Conservation (phyloP, 2,113 vertebrate species). For the Promerops cafer region DNA sequence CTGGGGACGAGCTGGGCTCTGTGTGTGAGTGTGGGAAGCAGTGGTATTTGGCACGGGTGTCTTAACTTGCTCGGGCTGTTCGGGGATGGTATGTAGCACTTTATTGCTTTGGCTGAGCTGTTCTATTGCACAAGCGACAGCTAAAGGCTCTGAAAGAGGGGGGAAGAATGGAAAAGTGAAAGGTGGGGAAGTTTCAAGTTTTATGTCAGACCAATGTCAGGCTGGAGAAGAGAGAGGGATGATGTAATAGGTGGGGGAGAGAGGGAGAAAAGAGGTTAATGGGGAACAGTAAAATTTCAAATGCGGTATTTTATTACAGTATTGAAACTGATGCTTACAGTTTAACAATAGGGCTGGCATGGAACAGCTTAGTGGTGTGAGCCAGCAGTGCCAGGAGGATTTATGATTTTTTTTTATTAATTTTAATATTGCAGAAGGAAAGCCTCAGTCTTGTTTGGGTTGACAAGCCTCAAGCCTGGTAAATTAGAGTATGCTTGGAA, state of each 20-base stretch:
- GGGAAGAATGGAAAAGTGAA: conserved; percentile 44
- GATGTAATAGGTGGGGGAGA: conserved; percentile 56
- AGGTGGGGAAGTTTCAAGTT: conserved; percentile 48
- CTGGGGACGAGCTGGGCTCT: neutral
- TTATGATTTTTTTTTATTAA: conserved; percentile 15
- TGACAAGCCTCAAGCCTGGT: conserved; percentile 35
- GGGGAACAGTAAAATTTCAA: conserved; percentile 62
- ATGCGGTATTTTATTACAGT: conserved; percentile 65
- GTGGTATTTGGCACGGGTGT: neutral
- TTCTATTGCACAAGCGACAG: conserved; percentile 43
- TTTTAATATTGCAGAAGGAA: conserved; percentile 41
- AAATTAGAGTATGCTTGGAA: neutral
- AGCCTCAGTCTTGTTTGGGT: conserved; percentile 32
- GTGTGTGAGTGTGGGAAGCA: neutral
- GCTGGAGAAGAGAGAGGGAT: conserved; percentile 13
- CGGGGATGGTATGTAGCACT: neutral
- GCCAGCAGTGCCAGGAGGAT: conserved; percentile 48
- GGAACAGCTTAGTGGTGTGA: conserved; percentile 24
- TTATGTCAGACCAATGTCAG: conserved; percentile 51
- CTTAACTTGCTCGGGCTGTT: conserved; percentile 11
- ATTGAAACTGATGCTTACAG: conserved; percentile 52
- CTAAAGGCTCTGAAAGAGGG: conserved; percentile 23
- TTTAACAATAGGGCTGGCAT: conserved; percentile 62
- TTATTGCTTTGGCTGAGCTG: conserved; percentile 47
- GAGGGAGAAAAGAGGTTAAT: conserved; percentile 54